Evolutionary conservation across 2,113 vertebrate species (phyloP).

Genomic region (Bubalus kerabau): DNA sequence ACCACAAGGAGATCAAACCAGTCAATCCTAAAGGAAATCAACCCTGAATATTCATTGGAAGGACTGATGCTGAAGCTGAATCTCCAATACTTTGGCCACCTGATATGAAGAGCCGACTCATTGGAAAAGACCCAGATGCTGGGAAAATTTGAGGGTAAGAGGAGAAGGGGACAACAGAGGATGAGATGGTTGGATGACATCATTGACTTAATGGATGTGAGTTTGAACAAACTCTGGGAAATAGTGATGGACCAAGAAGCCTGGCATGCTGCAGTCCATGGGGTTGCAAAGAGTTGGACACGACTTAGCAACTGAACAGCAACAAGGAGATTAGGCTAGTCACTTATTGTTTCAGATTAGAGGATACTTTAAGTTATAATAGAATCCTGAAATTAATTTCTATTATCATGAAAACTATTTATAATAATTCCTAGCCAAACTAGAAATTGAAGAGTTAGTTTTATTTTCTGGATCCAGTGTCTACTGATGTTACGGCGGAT

Average conservation of each 20-base stretch:
- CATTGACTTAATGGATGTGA: neutral
- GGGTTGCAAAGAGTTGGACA: neutral
- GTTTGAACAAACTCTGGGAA: neutral
- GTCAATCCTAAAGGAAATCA: neutral
- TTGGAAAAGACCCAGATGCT: neutral
- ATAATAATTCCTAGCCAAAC: constrained; percentile 11
- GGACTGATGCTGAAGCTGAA: neutral
- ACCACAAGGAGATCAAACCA: neutral
- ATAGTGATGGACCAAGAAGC: neutral
- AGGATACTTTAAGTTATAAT: neutral
- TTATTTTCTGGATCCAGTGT: neutral
- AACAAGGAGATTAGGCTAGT: neutral
- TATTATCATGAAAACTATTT: neutral
- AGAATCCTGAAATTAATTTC: constrained; percentile 26
- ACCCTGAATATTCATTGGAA: neutral
- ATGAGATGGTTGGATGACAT: neutral
- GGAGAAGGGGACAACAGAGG: neutral
- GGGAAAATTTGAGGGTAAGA: neutral
- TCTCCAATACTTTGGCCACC: neutral
- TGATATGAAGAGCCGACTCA: neutral
- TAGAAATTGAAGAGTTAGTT: constrained; percentile 5
- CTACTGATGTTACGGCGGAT: neutral
- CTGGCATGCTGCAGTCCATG: neutral
- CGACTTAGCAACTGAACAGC: neutral
- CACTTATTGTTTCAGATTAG: neutral